These are phyloP conservation scores for Andrena dorsata DNA, from an alignment of 2,888 invertebrate species.

Conservation along the genomic window DNA sequence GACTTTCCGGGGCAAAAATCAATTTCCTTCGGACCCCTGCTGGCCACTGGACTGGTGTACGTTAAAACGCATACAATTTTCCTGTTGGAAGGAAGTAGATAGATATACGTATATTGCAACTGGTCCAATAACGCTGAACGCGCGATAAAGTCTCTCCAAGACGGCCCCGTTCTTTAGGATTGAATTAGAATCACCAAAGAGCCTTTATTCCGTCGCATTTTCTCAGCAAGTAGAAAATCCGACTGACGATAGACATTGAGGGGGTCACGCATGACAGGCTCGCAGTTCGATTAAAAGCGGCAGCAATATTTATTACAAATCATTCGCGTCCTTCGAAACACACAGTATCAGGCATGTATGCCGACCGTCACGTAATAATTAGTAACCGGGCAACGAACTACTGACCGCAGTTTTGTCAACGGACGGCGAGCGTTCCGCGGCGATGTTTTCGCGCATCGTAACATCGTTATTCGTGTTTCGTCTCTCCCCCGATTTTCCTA, in stretches of 20 bases:
- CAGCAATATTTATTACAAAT: neutral
- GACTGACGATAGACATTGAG: neutral
- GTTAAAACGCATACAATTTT: slow-evolving; percentile 31
- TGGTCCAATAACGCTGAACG: neutral
- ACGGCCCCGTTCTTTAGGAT: neutral
- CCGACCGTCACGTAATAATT: neutral
- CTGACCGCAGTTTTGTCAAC: neutral
- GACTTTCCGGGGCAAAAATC: slow-evolving; percentile 22
- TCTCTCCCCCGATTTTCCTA: slow-evolving; percentile 31
- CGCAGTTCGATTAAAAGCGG: neutral
- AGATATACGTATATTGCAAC: neutral
- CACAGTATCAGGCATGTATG: neutral
- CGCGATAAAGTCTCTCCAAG: neutral
- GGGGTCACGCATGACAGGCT: neutral
- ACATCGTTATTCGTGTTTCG: slow-evolving; percentile 25
- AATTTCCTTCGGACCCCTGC: slow-evolving; percentile 34
- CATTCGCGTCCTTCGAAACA: neutral
- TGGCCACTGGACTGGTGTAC: slow-evolving; percentile 2
- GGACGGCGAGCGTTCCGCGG: slow-evolving; percentile 1
- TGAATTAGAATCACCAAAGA: neutral
- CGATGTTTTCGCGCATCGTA: slow-evolving; percentile 17
- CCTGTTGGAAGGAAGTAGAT: neutral
- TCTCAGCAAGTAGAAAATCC: neutral
- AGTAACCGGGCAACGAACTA: neutral
- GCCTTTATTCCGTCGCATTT: neutral